Conservation (phyloP, 64 coral and sea anemone species). For the Dendronephthya gigantea region DNA sequence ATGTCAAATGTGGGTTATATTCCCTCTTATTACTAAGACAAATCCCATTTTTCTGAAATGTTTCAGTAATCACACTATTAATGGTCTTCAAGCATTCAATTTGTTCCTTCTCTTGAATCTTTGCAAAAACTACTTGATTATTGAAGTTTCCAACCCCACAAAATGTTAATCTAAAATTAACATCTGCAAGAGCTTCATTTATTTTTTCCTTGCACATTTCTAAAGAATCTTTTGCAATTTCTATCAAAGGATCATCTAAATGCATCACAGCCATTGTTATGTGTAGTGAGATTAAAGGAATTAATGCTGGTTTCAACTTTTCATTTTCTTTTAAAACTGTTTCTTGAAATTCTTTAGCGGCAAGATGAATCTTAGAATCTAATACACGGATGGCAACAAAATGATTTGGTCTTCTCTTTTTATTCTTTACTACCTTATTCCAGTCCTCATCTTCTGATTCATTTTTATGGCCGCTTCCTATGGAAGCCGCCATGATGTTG, state of each 20-base stretch:
- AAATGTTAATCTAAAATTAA: slow-evolving; percentile 47
- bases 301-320: slow-evolving; percentile 55
- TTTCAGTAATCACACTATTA: slow-evolving; percentile 36
- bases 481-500: no score
- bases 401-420: slow-evolving; percentile 58
- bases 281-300: slow-evolving; percentile 62
- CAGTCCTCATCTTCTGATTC: slow-evolving; percentile 10
- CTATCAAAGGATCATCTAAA: slow-evolving; percentile 35
- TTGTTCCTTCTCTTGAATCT: slow-evolving; percentile 45
- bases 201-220: slow-evolving; percentile 35
- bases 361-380: slow-evolving; percentile 58
- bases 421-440: slow-evolving; percentile 29
- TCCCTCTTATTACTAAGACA: slow-evolving; percentile 50
- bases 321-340: slow-evolving; percentile 36
- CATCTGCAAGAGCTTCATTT: not conserved
- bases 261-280: slow-evolving; percentile 86
- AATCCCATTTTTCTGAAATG: slow-evolving; percentile 54
- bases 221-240: slow-evolving; percentile 50
- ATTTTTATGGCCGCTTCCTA: no score
- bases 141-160: slow-evolving; percentile 64
- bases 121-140: slow-evolving; percentile 75
- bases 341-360: slow-evolving; percentile 60
- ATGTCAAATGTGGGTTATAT: slow-evolving; percentile 65
- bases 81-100: slow-evolving; percentile 34
- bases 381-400: slow-evolving; percentile 77